Evolutionary conservation across 2,888 invertebrate genomes (phyloP).

Genomic region (Ernsta delagoae): DNA sequence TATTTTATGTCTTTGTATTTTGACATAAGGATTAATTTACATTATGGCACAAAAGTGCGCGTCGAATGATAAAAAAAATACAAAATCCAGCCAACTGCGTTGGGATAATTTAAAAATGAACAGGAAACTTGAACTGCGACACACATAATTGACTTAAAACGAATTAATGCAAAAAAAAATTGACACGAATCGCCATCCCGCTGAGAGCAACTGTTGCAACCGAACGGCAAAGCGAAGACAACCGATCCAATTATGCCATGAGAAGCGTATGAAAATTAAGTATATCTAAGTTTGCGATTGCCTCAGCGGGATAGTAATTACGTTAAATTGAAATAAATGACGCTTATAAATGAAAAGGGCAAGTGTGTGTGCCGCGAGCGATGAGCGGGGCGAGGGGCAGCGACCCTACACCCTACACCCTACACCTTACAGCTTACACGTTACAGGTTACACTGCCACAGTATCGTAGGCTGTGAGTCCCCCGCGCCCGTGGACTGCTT

Average conservation of each 20-base stretch:
- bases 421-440: not conserved
- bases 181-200: conserved; percentile 72
- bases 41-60: conserved; percentile 61
- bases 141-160: conserved; percentile 55
- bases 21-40: conserved; percentile 39
- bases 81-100: conserved; percentile 78
- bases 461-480: conserved; percentile 99
- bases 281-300: conserved; percentile 35
- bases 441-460: conserved; percentile 99
- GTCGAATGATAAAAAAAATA: conserved; percentile 52
- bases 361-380: conserved; percentile 38
- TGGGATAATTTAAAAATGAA: conserved; percentile 73
- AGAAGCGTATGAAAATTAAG: conserved; percentile 40
- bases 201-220: conserved; percentile 54
- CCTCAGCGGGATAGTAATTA: conserved; percentile 41
- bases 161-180: conserved; percentile 46
- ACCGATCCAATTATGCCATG: conserved; percentile 38
- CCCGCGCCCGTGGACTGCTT: conserved; percentile 90
- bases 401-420: no score
- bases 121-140: conserved; percentile 62
- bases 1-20: conserved; percentile 48
- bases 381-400: conserved; percentile 43
- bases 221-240: conserved; percentile 41
- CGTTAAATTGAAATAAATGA: conserved; percentile 38
- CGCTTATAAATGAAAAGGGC: conserved; percentile 27